Evolutionary conservation across 2,888 invertebrate genomes (phyloP).

Genomic region (Eremobia ochroleuca): DNA sequence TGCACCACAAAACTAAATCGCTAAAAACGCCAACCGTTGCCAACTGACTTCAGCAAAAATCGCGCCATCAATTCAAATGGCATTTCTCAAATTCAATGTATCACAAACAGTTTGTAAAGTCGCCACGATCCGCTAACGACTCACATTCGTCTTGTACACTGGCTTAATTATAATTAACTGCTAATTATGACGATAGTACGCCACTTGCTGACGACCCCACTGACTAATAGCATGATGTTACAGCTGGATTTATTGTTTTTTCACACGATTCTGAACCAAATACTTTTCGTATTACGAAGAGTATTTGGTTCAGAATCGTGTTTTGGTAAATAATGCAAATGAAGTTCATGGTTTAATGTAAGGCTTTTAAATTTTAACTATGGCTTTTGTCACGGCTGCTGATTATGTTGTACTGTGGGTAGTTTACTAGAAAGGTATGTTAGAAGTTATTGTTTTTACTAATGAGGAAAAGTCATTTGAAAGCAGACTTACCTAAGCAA

Average conservation of each 20-base stretch:
- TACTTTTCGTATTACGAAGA: constrained; percentile 42
- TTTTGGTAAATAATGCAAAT: constrained; percentile 58
- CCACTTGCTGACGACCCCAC: constrained; percentile 67
- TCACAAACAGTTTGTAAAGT: constrained; percentile 61
- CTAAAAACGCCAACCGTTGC: constrained; percentile 41
- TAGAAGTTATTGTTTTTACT: constrained; percentile 19
- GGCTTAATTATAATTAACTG: constrained; percentile 81
- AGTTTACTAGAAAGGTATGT: constrained; percentile 46
- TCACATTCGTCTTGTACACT: constrained; percentile 76
- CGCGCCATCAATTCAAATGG: constrained; percentile 28
- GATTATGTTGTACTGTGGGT: constrained; percentile 43
- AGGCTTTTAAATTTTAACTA: constrained; percentile 47
- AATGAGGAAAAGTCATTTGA: constrained; percentile 22
- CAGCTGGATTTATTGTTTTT: constrained; percentile 60
- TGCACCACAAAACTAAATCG: background rate
- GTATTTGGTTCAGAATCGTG: no score
- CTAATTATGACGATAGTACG: constrained; percentile 76
- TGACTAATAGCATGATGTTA: constrained; percentile 66
- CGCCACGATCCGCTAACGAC: constrained; percentile 72
- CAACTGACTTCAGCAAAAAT: constrained; percentile 23
- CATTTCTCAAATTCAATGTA: constrained; percentile 55
- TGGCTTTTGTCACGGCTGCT: constrained; percentile 45
- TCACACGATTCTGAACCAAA: constrained; percentile 59
- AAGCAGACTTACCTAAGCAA: background rate
- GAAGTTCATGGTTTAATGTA: constrained; percentile 56